Conservation (phyloP, 2,113 vertebrate species). For the Limnothrissa miodon region DNA sequence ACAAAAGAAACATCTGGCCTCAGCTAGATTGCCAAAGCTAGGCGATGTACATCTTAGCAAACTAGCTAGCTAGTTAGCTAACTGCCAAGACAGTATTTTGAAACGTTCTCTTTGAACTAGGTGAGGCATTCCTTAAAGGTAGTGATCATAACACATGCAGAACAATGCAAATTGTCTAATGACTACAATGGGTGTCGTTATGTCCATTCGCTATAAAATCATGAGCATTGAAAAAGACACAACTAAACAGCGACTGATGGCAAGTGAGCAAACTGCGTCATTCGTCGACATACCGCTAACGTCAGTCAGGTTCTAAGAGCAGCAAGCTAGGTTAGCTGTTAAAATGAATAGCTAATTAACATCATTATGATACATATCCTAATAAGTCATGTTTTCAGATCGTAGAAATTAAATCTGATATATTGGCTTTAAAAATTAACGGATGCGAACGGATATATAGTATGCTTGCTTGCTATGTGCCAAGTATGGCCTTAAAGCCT, state of each 20-base stretch:
- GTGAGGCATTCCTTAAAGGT: neutral
- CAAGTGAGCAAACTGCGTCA: slow-evolving; percentile 9
- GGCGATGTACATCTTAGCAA: too few species aligned
- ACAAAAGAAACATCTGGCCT: neutral
- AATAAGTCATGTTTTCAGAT: neutral
- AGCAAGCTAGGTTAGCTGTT: neutral
- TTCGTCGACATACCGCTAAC: neutral
- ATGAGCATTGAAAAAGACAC: neutral
- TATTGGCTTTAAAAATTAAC: neutral
- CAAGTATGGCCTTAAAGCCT: neutral
- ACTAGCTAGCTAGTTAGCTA: neutral
- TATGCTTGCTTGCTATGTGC: neutral
- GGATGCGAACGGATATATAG: too few species aligned
- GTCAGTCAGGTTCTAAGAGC: neutral
- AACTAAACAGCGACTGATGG: neutral
- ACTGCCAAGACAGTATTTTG: neutral
- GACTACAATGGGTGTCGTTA: neutral
- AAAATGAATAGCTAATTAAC: neutral
- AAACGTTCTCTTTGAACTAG: neutral
- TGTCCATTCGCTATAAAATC: neutral
- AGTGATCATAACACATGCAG: neutral
- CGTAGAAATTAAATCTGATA: neutral
- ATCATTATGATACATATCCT: neutral
- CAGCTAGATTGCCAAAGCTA: neutral
- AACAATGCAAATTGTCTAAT: neutral